A percentile compares a stretch with the other conserved stretches of the same genome.
phyloP scores from a whole-genome alignment of 2,888 invertebrate genomes.

The Hypomecis punctinalis region DNA sequence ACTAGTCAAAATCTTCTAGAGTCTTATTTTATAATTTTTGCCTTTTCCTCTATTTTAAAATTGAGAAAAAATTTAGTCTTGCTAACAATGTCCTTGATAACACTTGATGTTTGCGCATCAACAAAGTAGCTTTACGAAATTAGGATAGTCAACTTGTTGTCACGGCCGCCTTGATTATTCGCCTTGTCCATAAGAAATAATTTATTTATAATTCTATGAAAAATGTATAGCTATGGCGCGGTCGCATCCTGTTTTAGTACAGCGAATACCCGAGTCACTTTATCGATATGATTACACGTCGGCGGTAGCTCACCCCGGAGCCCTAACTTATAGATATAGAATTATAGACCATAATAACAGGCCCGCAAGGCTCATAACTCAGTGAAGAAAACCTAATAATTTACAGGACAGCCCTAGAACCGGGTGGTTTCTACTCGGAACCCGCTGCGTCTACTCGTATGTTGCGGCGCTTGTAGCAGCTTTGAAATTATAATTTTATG shows the following conservation, averaged over 20 bases:
- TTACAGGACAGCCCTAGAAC: constrained; percentile 52
- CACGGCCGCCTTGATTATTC: too few relatives aligned
- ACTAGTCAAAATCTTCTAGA: too few relatives aligned
- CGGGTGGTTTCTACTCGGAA: constrained; percentile 6
- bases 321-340: constrained; percentile 10
- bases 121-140: too few relatives aligned
- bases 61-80: too few relatives aligned
- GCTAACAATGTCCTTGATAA: too few relatives aligned
- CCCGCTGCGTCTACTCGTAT: constrained; percentile 33
- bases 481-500: constrained; percentile 25
- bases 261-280: constrained; percentile 43
- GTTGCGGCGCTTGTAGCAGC: constrained; percentile 18
- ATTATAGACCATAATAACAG: constrained; percentile 52
- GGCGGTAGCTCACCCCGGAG: constrained; percentile 40
- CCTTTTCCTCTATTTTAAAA: too few relatives aligned
- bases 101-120: too few relatives aligned
- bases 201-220: too few relatives aligned
- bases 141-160: too few relatives aligned
- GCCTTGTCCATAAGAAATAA: too few relatives aligned
- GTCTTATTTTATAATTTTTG: too few relatives aligned
- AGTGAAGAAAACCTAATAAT: constrained; percentile 50
- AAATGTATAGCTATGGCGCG: not conserved
- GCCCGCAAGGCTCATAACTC: constrained; percentile 46
- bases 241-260: constrained; percentile 37
- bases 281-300: constrained; percentile 58